Conservation (phyloP, 2,797 vertebrate species). For the Salmo trutta region DNA sequence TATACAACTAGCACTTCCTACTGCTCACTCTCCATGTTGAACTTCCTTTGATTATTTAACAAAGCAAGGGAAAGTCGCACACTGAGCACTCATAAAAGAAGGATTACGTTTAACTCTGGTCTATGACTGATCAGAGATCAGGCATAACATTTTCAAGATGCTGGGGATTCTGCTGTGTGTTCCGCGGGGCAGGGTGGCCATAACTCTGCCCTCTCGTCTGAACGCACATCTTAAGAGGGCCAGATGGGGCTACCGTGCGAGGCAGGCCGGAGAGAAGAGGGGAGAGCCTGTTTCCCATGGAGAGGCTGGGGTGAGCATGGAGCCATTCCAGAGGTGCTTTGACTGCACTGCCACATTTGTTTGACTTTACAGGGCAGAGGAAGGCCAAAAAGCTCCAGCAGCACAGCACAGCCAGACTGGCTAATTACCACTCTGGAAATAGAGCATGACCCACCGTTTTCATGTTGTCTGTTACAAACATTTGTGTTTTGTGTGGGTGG, state of each 20-base stretch:
- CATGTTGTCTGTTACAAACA: too few relatives aligned
- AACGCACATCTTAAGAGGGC: constrained; percentile 30
- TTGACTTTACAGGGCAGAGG: not conserved
- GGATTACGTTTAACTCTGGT: not conserved
- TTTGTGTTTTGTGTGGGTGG: too few relatives aligned
- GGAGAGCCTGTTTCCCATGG: constrained; percentile 2
- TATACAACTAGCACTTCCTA: constrained; percentile 1
- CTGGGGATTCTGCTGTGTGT: not conserved
- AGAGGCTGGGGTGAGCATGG: not conserved
- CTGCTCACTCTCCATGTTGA: not conserved
- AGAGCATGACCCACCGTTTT: too few relatives aligned
- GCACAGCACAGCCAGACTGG: too few relatives aligned
- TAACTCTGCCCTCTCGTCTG: constrained; percentile 19
- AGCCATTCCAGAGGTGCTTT: not conserved
- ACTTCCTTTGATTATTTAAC: not conserved
- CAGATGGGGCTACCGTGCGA: not conserved
- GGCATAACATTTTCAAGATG: constrained; percentile 5
- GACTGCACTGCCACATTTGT: constrained; percentile 1
- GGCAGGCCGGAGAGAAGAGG: not conserved
- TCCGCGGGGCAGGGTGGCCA: not conserved
- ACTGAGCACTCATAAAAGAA: not conserved
- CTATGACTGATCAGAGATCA: not conserved
- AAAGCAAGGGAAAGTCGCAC: not conserved
- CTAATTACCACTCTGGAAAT: too few relatives aligned
- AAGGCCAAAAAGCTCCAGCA: too few relatives aligned